Evolutionary conservation across 2,113 vertebrate genomes (phyloP).

Genomic region (Mormyrus iriodes): DNA sequence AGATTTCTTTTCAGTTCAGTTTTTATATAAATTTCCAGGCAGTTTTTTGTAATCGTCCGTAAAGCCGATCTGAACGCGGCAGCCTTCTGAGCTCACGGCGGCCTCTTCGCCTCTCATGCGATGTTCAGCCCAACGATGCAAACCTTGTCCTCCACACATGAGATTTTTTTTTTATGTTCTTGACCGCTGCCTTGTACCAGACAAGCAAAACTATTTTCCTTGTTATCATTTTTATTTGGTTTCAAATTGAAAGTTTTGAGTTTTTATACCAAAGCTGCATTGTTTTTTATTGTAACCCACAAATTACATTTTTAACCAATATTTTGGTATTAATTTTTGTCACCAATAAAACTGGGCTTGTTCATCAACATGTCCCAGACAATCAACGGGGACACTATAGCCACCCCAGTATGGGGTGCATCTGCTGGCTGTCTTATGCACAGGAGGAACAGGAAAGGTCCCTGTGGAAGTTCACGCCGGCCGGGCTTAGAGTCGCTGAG

Average conservation of each 20-base stretch:
- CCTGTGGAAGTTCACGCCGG: too few relatives aligned
- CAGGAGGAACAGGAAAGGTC: background rate
- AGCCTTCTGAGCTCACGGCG: background rate
- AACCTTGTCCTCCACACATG: background rate
- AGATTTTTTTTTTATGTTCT: background rate
- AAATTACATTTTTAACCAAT: background rate
- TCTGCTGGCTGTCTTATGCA: background rate
- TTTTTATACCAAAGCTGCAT: background rate
- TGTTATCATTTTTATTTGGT: background rate
- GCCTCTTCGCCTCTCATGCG: background rate
- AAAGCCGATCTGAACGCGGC: too few relatives aligned
- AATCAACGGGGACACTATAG: background rate
- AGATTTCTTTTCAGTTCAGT: background rate
- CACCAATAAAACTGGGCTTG: background rate
- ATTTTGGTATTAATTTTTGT: background rate
- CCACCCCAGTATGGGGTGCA: background rate
- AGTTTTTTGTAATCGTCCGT: background rate
- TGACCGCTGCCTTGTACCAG: background rate
- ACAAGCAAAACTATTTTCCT: background rate
- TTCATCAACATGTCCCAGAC: background rate
- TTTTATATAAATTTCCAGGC: background rate
- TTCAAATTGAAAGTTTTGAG: background rate
- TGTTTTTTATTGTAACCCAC: background rate
- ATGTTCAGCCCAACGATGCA: background rate
- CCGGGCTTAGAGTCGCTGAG: too few relatives aligned